Base-by-base conservation (phyloP, 2,797 vertebrate genomes). In the Brachymystax lenok region DNA sequence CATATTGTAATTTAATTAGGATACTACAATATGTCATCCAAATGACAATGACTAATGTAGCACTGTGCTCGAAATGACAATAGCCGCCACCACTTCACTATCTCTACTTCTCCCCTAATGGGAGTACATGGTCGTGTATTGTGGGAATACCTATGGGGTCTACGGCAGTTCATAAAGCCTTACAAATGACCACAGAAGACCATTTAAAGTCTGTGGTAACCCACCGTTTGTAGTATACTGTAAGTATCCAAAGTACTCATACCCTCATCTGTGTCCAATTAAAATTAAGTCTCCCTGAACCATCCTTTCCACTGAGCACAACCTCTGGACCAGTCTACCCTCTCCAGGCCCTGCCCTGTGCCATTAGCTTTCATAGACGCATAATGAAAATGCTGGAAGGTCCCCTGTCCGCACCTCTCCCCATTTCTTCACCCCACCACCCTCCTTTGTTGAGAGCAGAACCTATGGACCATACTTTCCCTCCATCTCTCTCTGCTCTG, bases 231-330 rank as follows among this genome's bases (percentile, higher is more conserved):
- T 14, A 17, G 80, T 67, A 52, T 77, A 80, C 24, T 24, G 24
- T 24, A 24, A 27, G 79, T 85, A 73, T 77, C 85, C 71, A 81
- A 87, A 82, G 84, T 27, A 81, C 82, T 87, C 84, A 71, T 83
- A 86, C 90, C 80, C 79, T 93, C 90, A 89, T 90, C 84, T 85
- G 85, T 74, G 86, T 87, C 90, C 92, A 93, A 93, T 92, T 93
- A 93, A 91, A 91, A 85, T 2, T 33, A 5, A 24, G 24, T 85
- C 88, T 85, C 71, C 78, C 84, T 78, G 86, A 86, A 86, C 86
- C 75, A 30, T 82, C 80, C 70, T 76, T 50, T 77, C 85, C 81
- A 79, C 88, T 69, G 85, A 84, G 80, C 88, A 91, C 89, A 88
- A 87, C 92, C 91, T 88, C 86, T 87, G 78, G 86, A 50, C 59